Evolutionary conservation across 2,113 vertebrate species (phyloP).

Genomic region (Hippocampus zosterae): DNA sequence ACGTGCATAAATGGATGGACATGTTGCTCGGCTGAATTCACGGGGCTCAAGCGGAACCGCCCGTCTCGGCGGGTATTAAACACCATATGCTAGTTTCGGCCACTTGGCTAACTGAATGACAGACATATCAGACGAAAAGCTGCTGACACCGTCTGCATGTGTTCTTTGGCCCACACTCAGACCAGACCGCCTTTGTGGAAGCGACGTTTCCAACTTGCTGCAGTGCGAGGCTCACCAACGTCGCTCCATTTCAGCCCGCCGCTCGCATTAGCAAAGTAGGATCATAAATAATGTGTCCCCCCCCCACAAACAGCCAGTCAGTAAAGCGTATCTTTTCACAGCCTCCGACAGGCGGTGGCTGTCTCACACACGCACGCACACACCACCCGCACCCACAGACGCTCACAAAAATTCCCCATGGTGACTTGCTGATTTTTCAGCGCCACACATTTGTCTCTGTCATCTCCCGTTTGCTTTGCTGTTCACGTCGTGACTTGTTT

Average conservation of each 20-base stretch:
- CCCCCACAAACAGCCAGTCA: conserved; percentile 49
- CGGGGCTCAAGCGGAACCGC: neutral
- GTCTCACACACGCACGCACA: conserved; percentile 5
- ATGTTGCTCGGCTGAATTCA: neutral
- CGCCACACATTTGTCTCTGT: conserved; percentile 21
- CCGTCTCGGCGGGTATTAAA: neutral
- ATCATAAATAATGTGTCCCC: conserved; percentile 52
- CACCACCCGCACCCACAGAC: neutral
- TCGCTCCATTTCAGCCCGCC: neutral
- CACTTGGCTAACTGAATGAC: conserved; percentile 1
- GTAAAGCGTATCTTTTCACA: conserved; percentile 59
- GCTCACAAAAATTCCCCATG: neutral
- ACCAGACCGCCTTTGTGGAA: neutral
- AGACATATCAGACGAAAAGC: neutral
- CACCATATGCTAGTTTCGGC: neutral
- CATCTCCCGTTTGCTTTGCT: conserved; percentile 24
- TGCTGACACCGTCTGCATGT: neutral
- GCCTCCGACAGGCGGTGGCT: conserved; percentile 44
- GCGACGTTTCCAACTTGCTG: neutral
- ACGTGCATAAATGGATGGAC: neutral
- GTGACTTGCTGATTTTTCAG: conserved; percentile 24
- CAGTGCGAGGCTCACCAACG: neutral
- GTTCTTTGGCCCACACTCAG: neutral
- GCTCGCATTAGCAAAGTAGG: conserved; percentile 44
- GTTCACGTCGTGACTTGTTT: conserved; percentile 35